Percentiles rank a stretch among this genome's conserved stretches.
Conservation (phyloP, 2,113 vertebrate species). For the Notarius lentiginosus region DNA sequence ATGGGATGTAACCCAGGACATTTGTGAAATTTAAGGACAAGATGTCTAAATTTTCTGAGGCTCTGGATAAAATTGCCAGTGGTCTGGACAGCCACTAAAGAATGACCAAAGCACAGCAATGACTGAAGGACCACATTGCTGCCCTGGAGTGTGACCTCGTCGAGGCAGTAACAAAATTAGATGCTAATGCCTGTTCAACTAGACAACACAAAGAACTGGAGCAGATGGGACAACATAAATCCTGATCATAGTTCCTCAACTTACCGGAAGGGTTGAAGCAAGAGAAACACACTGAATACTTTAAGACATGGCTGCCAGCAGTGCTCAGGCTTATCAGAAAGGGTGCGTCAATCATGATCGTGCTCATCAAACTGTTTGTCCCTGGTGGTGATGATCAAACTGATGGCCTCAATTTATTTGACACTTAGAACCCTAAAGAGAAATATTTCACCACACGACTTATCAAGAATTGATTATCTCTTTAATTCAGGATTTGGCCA, state of each 20-base stretch:
- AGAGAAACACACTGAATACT: not conserved
- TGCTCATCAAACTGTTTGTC: constrained; percentile 2
- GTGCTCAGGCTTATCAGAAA: not conserved
- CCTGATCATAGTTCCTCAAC: not conserved
- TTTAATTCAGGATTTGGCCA: not conserved
- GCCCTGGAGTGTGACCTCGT: not conserved
- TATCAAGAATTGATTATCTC: not conserved
- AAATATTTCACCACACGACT: not conserved
- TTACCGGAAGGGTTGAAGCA: not conserved
- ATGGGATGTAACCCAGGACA: too few relatives aligned
- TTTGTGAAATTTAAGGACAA: too few relatives aligned
- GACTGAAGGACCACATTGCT: not conserved
- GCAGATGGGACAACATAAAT: not conserved
- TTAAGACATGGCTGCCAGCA: not conserved
- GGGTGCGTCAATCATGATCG: not conserved
- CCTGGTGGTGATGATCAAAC: not conserved
- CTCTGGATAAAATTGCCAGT: not conserved
- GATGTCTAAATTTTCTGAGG: too few relatives aligned
- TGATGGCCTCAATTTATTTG: not conserved
- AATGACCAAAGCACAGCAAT: not conserved
- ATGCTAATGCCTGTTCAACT: not conserved
- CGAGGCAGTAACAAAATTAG: not conserved
- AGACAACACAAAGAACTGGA: not conserved
- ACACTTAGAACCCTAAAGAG: not conserved
- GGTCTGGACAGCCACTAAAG: not conserved